These are phyloP conservation scores for Propsilocerus akamusi DNA, from an alignment of 1,140 invertebrate species.

Conservation along the genomic window DNA sequence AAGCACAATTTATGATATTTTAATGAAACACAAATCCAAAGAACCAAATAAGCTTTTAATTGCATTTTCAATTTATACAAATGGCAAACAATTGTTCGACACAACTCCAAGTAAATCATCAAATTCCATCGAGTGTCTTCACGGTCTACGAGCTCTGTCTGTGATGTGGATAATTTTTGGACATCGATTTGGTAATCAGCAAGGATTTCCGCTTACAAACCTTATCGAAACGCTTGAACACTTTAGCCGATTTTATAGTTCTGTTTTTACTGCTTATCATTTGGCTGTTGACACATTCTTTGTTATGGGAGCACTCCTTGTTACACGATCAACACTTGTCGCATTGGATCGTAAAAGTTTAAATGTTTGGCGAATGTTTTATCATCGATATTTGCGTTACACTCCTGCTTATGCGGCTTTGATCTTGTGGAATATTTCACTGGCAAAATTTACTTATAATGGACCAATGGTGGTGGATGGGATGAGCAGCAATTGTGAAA, in stretches of 20 bases:
- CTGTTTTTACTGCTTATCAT: neutral
- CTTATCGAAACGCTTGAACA: neutral
- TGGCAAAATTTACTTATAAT: neutral
- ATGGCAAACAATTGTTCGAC: conserved; percentile 1
- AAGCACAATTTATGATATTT: conserved; percentile 4
- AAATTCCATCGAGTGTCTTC: neutral
- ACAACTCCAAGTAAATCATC: neutral
- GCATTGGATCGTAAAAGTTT: neutral
- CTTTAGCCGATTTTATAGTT: neutral
- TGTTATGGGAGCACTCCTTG: neutral
- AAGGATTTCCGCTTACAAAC: neutral
- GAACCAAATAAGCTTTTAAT: neutral
- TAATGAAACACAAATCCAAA: neutral
- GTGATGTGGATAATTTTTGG: conserved; percentile 5
- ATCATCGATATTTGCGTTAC: neutral
- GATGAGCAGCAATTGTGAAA: neutral
- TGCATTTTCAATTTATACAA: conserved; percentile 5
- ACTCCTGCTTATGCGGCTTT: neutral
- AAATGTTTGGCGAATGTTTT: neutral
- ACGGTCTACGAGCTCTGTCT: conserved; percentile 5
- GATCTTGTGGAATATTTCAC: neutral
- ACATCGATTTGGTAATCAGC: neutral
- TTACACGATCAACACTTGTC: neutral
- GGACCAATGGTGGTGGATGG: neutral
- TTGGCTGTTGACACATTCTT: neutral